phyloP scores from a whole-genome alignment of 2,113 vertebrate species.

The Gnathonemus longibarbis region DNA sequence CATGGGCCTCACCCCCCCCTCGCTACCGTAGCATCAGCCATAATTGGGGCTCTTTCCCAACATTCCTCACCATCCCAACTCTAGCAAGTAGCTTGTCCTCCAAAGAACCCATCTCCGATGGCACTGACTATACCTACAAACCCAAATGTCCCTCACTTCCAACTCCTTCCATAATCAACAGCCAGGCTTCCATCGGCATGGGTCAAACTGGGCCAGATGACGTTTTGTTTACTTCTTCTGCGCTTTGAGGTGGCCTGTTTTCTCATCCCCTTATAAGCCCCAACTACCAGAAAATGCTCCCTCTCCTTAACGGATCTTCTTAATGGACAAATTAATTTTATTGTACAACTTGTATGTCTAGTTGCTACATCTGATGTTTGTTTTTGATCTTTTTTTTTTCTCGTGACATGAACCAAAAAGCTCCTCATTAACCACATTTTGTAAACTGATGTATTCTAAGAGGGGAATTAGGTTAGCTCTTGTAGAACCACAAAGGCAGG shows the following conservation, averaged over 20 bases:
- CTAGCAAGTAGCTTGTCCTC: neutral
- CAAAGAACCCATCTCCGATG: neutral
- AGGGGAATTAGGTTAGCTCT: neutral
- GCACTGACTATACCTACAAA: neutral
- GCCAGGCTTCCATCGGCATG: neutral
- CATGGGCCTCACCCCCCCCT: neutral
- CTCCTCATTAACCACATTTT: slow-evolving; percentile 15
- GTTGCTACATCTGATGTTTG: neutral
- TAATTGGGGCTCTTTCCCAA: neutral
- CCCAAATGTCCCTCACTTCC: neutral
- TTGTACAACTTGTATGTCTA: neutral
- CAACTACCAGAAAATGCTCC: neutral
- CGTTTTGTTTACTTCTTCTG: neutral
- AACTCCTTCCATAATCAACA: neutral
- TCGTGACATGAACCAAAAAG: slow-evolving; percentile 13
- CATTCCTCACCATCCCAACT: neutral
- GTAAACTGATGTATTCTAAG: slow-evolving; percentile 1
- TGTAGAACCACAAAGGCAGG: neutral
- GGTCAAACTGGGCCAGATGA: neutral
- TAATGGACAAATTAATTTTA: neutral
- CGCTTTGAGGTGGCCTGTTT: neutral
- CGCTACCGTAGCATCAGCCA: neutral
- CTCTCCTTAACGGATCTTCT: neutral
- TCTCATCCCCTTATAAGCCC: neutral
- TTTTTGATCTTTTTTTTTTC: neutral